These are phyloP conservation scores for Poicephalus meyeri DNA, from an alignment of 2,113 vertebrate species.

Conservation along the genomic window DNA sequence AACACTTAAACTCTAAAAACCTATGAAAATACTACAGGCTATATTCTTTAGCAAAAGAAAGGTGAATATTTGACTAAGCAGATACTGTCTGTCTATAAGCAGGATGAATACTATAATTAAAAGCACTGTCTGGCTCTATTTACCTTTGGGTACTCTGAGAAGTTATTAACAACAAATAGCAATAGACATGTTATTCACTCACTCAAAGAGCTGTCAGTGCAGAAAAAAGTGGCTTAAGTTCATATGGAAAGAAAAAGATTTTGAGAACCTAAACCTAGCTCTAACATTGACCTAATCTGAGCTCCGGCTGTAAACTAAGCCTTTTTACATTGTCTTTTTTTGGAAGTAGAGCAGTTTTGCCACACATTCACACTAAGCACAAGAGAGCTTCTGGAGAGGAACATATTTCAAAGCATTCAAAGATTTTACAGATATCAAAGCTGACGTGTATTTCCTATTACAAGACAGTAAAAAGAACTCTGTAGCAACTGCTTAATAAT, in stretches of 20 bases:
- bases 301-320: background rate
- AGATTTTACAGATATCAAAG: background rate
- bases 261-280: background rate
- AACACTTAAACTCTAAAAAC: background rate
- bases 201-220: background rate
- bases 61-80: background rate
- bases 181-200: background rate
- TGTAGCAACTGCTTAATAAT: background rate
- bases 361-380: background rate
- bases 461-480: background rate
- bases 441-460: background rate
- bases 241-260: background rate
- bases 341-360: background rate
- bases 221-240: background rate
- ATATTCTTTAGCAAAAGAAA: background rate
- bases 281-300: background rate
- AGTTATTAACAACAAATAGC: background rate
- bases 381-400: background rate
- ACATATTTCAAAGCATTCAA: background rate
- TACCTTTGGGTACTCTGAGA: background rate
- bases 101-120: background rate
- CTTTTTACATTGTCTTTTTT: background rate
- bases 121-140: background rate
- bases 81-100: background rate
- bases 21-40: background rate